Evolutionary conservation across 2,113 vertebrate genomes (phyloP).

Genomic region (Corydoras sp.): DNA sequence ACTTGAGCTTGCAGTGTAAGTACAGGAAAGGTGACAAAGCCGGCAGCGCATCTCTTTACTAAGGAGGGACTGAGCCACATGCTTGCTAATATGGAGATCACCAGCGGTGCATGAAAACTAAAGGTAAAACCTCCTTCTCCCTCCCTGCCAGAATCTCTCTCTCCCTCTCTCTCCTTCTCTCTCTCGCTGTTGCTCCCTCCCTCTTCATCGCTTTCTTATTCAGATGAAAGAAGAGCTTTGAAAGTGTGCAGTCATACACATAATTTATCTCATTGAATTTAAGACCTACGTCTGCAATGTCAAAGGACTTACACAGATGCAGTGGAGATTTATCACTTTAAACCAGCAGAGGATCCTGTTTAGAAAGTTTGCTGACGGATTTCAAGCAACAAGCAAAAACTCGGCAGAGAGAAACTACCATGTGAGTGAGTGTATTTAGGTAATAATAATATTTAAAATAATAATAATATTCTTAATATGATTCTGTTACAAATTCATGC

Average conservation of each 20-base stretch:
- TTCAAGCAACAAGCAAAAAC: conserved; percentile 27
- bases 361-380: conserved; percentile 42
- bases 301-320: conserved; percentile 17
- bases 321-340: conserved; percentile 27
- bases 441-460: too few relatives aligned
- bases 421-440: conserved; percentile 31
- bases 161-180: conserved; percentile 44
- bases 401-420: conserved; percentile 10
- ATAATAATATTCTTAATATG: too few relatives aligned
- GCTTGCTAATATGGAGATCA: conserved; percentile 39
- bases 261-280: conserved; percentile 37
- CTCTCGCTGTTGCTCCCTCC: not conserved
- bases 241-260: conserved; percentile 40
- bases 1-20: conserved; percentile 69
- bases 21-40: conserved; percentile 39
- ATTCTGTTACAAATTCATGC: not conserved
- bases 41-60: conserved; percentile 43
- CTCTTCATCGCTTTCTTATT: conserved; percentile 19
- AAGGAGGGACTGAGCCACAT: conserved; percentile 31
- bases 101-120: conserved; percentile 33
- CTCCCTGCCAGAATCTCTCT: conserved; percentile 15
- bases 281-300: conserved; percentile 28
- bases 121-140: conserved; percentile 39
- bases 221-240: conserved; percentile 36
- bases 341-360: conserved; percentile 31